Conservation (phyloP, 2,888 invertebrate genomes). For the Standfussiana lucernea region DNA sequence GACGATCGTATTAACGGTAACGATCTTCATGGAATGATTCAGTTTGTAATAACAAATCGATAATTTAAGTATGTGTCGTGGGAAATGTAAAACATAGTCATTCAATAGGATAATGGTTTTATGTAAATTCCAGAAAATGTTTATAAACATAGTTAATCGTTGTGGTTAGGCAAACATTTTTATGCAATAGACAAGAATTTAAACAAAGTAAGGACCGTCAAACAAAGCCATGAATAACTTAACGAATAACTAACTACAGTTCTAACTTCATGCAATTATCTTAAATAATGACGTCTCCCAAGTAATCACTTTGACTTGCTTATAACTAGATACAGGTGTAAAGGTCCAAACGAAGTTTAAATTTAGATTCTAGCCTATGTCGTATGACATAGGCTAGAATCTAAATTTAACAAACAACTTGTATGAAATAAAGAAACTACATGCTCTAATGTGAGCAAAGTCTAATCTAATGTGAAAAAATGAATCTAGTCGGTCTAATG, state of each 20-base stretch:
- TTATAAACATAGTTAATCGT: constrained; percentile 18
- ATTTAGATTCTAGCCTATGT: neutral
- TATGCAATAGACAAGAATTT: too few relatives aligned
- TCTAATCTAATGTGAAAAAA: too few relatives aligned
- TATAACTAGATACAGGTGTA: too few relatives aligned
- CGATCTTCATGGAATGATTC: constrained; percentile 1
- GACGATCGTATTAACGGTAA: constrained; percentile 3
- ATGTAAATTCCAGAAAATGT: constrained; percentile 7
- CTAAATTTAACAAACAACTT: neutral
- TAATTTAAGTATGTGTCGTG: neutral
- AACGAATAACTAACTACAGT: too few relatives aligned
- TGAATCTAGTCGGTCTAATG: neutral
- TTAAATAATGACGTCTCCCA: too few relatives aligned
- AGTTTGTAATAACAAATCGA: constrained; percentile 8
- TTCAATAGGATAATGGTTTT: constrained; percentile 22
- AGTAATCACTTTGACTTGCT: too few relatives aligned
- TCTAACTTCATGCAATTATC: too few relatives aligned
- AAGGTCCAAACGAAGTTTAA: neutral
- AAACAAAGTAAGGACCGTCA: too few relatives aligned
- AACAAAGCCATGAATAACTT: too few relatives aligned
- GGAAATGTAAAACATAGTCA: constrained; percentile 30
- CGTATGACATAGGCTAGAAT: too few relatives aligned
- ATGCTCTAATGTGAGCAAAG: neutral
- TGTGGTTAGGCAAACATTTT: too few relatives aligned
- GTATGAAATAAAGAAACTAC: neutral